Evolutionary conservation across 2,113 vertebrate genomes (phyloP), one percentile per base, ranked within the genome.

Genomic region (Cercocebus atys): DNA sequence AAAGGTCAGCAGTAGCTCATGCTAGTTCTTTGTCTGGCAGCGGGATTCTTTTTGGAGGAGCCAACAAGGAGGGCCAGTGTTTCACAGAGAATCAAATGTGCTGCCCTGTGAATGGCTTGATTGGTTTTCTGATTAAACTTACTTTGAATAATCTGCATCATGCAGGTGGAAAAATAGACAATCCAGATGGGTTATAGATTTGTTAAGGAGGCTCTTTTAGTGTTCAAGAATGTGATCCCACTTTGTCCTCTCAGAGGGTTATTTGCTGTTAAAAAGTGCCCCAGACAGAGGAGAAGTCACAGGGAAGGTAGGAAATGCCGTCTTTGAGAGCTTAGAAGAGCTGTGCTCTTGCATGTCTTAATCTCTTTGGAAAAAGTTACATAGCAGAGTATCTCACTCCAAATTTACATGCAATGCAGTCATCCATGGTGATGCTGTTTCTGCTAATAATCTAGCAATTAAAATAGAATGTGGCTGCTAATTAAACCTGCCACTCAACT

Each of bases 401-500:
- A 40, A 64, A 85, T 57, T 95, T 97, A 78, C 17, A 78, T 81
- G 89, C 94, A 82, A 11, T 25, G 0, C 83, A 94, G 55, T 89
- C 97, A 97, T 89, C 92, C 79, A 11, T 11, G 38, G 96, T 97
- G 68, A 73, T 93, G 78, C 98, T 97, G 85, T 91, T 93, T 93
- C 73, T 85, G 81, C 95, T 97, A 97, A 97, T 97, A 97, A 97
- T 97, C 80, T 90, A 97, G 97, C 95, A 98, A 98, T 98, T 98
- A 98, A 98, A 98, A 78, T 38, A 90, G 95, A 97, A 96, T 91
- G 95, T 59, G 84, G 30, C 52, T 97, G 94, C 96, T 98, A 96
- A 98, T 99, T 98, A 98, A 98, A 91, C 73, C 95, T 98, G 96
- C 78, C 98, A 97, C 72, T 98, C 98, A 98, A 75, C 40, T 25